Conservation (phyloP, 2,888 invertebrate species). For the Aphidoletes aphidimyza region DNA sequence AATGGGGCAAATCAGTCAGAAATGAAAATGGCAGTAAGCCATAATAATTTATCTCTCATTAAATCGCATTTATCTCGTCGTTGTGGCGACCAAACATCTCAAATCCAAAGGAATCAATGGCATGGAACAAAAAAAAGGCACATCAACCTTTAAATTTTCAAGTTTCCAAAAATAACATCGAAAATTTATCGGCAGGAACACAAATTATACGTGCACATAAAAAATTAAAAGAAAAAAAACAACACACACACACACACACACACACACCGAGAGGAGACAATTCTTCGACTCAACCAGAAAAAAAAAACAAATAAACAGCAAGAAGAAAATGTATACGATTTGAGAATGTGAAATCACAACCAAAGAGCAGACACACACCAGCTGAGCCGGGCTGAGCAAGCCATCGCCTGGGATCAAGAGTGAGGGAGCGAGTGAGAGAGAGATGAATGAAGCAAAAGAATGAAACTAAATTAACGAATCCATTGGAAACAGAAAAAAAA, state of each 20-base stretch:
- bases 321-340: not conserved
- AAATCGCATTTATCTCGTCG: slow-evolving; percentile 47
- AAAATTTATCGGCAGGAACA: too few relatives aligned
- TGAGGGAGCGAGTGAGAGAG: too few relatives aligned
- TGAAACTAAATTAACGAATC: not conserved
- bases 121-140: not conserved
- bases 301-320: not conserved
- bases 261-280: not conserved
- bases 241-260: not conserved
- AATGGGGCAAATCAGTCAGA: too few relatives aligned
- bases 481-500: not conserved
- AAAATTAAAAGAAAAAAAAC: not conserved
- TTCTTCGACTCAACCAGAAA: not conserved
- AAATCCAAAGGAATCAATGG: too few relatives aligned
- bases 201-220: not conserved
- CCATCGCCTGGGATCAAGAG: too few relatives aligned
- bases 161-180: slow-evolving; percentile 2
- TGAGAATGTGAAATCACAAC: not conserved
- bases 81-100: slow-evolving; percentile 6
- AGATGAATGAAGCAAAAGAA: not conserved
- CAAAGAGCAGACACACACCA: not conserved
- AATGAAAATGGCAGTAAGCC: not conserved
- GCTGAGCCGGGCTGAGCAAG: not conserved
- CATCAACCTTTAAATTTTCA: not conserved
- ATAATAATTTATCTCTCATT: slow-evolving; percentile 46